phyloP scores from a whole-genome alignment of 2,888 invertebrate genomes.

The Leistus spinibarbis region DNA sequence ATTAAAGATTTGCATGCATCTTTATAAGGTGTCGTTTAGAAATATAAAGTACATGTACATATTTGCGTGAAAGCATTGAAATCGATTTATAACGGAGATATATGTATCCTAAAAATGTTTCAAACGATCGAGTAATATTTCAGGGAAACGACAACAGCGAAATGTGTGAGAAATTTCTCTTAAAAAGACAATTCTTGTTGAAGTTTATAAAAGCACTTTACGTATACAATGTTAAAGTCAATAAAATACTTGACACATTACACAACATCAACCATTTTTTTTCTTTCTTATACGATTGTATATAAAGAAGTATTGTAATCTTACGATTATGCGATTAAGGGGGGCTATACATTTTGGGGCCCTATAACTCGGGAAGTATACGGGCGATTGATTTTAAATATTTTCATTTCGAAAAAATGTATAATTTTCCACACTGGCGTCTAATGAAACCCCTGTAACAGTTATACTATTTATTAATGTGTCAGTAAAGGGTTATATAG shows the following conservation, averaged over 20 bases:
- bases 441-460: no score
- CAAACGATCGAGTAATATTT: slow-evolving; percentile 6
- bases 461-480: no score
- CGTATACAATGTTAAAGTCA: slow-evolving; percentile 6
- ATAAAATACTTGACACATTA: slow-evolving; percentile 8
- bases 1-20: not conserved
- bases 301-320: no score
- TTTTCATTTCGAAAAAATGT: no score
- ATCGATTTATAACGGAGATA: slow-evolving; percentile 5
- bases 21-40: not conserved
- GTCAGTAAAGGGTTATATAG: no score
- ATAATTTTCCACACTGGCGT: no score
- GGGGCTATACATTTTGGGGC: no score
- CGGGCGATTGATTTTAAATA: no score
- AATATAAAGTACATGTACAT: not conserved
- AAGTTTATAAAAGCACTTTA: slow-evolving; percentile 15
- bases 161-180: slow-evolving; percentile 4
- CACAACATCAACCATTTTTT: no score
- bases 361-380: no score
- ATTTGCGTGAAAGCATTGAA: not conserved
- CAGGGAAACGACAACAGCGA: slow-evolving; percentile 8
- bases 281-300: no score
- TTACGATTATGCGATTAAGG: no score
- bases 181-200: slow-evolving; percentile 5
- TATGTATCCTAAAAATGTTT: slow-evolving; percentile 5